A percentile compares a stretch with the other conserved stretches of the same genome.
Conservation (phyloP, 2,113 vertebrate species). For the Paedocypris sp. region DNA sequence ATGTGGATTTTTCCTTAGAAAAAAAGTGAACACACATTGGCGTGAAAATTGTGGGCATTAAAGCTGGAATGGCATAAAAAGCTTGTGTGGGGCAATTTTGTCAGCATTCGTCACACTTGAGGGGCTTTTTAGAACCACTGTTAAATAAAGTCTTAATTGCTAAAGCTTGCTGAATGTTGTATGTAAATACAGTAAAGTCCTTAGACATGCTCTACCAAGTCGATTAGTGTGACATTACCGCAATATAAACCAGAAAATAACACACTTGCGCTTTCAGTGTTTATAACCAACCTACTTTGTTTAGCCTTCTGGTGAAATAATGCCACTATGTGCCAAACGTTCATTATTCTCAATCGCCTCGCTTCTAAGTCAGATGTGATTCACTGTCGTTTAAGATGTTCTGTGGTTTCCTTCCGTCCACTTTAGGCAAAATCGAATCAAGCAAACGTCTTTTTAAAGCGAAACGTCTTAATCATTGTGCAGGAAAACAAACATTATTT, state of each 20-base stretch:
- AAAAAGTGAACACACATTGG: neutral
- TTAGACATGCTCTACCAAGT: constrained; percentile 7
- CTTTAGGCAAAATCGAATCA: neutral
- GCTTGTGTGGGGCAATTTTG: neutral
- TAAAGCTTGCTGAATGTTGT: constrained; percentile 3
- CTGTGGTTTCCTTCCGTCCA: neutral
- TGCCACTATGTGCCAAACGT: neutral
- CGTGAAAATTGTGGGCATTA: neutral
- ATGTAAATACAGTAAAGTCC: constrained; percentile 10
- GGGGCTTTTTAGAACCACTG: constrained; percentile 18
- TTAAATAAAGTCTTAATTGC: constrained; percentile 20
- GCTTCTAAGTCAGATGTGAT: neutral
- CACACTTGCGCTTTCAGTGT: neutral
- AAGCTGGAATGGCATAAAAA: constrained; percentile 6
- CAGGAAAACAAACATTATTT: constrained; percentile 27
- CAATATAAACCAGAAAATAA: neutral
- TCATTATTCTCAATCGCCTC: neutral
- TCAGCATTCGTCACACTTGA: constrained; percentile 19
- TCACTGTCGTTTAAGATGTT: neutral
- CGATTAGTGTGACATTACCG: neutral
- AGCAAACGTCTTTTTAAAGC: neutral
- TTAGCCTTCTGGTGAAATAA: neutral
- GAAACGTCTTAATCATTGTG: constrained; percentile 20
- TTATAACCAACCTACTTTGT: neutral
- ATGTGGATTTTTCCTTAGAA: too few species aligned